Percentiles rank a stretch among this genome's conserved stretches.
phyloP scores from a whole-genome alignment of 2,888 invertebrate genomes.

The Hydroisotoma schaefferi region DNA sequence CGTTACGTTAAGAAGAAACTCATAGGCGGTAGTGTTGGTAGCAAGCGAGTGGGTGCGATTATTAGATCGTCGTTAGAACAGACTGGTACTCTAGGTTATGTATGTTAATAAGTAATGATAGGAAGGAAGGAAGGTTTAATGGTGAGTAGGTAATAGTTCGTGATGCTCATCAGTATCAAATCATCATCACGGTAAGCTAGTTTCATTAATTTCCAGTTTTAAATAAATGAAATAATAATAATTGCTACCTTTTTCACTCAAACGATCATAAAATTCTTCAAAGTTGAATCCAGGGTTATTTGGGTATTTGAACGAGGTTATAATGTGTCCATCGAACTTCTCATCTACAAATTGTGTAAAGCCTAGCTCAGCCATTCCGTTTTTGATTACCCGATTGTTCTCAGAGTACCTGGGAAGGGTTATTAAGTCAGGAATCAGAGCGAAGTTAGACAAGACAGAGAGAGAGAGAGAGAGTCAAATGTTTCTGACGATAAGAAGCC shows the following conservation, averaged over 20 bases:
- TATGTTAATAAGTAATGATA: neutral
- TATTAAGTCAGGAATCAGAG: constrained; percentile 1
- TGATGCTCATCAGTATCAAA: neutral
- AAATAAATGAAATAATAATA: constrained; percentile 5
- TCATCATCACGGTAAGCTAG: neutral
- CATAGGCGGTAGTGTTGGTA: neutral
- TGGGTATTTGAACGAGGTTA: constrained; percentile 54
- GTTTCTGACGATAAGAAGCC: neutral
- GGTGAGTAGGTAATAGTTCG: neutral
- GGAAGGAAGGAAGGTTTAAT: too few species aligned
- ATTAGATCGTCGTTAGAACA: too few species aligned
- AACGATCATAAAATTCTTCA: constrained; percentile 52
- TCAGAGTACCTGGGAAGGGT: constrained; percentile 52
- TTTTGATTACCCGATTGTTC: constrained; percentile 52
- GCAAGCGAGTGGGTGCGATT: too few species aligned
- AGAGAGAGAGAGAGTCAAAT: too few species aligned
- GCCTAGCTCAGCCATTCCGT: constrained; percentile 53
- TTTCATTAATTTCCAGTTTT: constrained; percentile 9
- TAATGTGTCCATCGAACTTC: constrained; percentile 52
- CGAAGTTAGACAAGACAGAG: too few species aligned
- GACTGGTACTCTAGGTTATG: constrained; percentile 2
- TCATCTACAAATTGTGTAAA: constrained; percentile 33
- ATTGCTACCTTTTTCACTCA: constrained; percentile 52
- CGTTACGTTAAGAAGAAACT: neutral
- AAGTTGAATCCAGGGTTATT: constrained; percentile 52